These are phyloP conservation scores for Cerceris ruficornis DNA, from an alignment of 2,888 invertebrate species.

Conservation along the genomic window DNA sequence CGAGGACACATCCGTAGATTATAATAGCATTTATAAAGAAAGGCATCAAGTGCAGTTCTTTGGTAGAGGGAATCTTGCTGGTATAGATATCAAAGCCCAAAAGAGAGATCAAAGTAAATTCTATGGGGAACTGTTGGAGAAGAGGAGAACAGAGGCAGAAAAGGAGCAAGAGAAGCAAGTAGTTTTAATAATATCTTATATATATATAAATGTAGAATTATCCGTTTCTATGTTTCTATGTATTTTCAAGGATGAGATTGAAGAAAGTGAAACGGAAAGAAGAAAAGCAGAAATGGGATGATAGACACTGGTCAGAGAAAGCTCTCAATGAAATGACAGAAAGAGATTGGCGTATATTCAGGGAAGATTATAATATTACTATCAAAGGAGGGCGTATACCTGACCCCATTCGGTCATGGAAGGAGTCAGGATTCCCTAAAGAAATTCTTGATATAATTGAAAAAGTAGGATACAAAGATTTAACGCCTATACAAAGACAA, in stretches of 20 bases:
- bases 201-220: not conserved
- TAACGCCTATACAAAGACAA: slow-evolving; percentile 99
- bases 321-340: slow-evolving; percentile 97
- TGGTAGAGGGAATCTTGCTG: slow-evolving; percentile 98
- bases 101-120: slow-evolving; percentile 98
- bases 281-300: slow-evolving; percentile 99
- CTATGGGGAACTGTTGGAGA: slow-evolving; percentile 97
- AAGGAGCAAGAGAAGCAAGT: slow-evolving; percentile 94
- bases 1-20: slow-evolving; percentile 99
- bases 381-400: slow-evolving; percentile 99
- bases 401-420: slow-evolving; percentile 97
- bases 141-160: slow-evolving; percentile 96
- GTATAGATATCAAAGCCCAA: slow-evolving; percentile 98
- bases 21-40: slow-evolving; percentile 98
- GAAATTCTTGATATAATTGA: slow-evolving; percentile 97
- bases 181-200: slow-evolving; percentile 32
- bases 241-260: slow-evolving; percentile 85
- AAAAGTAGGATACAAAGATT: slow-evolving; percentile 97
- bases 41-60: slow-evolving; percentile 98
- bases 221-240: slow-evolving; percentile 20
- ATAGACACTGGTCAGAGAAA: slow-evolving; percentile 99
- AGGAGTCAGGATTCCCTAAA: slow-evolving; percentile 93
- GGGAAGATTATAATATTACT: slow-evolving; percentile 99
- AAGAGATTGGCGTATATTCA: slow-evolving; percentile 99
- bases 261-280: slow-evolving; percentile 97